Evolutionary conservation across 2,888 invertebrate species (phyloP).

Genomic region (Drosophila nigricruria): DNA sequence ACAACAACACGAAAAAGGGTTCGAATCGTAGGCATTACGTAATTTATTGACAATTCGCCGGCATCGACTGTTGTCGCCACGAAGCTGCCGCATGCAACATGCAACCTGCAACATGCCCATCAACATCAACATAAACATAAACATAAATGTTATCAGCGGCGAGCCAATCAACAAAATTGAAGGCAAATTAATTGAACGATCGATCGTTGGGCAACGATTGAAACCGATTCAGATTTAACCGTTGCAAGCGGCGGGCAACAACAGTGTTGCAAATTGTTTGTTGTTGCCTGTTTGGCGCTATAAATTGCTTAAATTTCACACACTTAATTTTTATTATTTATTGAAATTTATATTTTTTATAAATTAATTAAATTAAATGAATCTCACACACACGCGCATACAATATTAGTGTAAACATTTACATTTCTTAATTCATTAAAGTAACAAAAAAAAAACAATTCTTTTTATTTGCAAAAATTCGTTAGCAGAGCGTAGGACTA

Average conservation of each 20-base stretch:
- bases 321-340: background rate
- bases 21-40: constrained; percentile 45
- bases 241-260: constrained; percentile 26
- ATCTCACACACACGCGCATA: constrained; percentile 7
- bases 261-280: constrained; percentile 24
- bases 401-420: background rate
- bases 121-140: constrained; percentile 7
- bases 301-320: constrained; percentile 3
- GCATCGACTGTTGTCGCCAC: constrained; percentile 34
- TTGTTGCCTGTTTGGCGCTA: constrained; percentile 32
- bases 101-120: background rate
- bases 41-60: constrained; percentile 45
- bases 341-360: background rate
- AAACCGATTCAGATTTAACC: constrained; percentile 53
- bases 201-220: constrained; percentile 46
- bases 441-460: constrained; percentile 16
- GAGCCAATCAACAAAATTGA: constrained; percentile 52
- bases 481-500: constrained; percentile 35
- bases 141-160: constrained; percentile 16
- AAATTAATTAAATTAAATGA: constrained; percentile 1
- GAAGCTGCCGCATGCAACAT: constrained; percentile 8
- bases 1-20: constrained; percentile 34
- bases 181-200: constrained; percentile 59
- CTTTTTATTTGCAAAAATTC: constrained; percentile 26
- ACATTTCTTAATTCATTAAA: constrained; percentile 49